These are phyloP conservation scores for Eulemur rubriventer DNA, from an alignment of 2,797 vertebrate genomes.

Conservation along the genomic window DNA sequence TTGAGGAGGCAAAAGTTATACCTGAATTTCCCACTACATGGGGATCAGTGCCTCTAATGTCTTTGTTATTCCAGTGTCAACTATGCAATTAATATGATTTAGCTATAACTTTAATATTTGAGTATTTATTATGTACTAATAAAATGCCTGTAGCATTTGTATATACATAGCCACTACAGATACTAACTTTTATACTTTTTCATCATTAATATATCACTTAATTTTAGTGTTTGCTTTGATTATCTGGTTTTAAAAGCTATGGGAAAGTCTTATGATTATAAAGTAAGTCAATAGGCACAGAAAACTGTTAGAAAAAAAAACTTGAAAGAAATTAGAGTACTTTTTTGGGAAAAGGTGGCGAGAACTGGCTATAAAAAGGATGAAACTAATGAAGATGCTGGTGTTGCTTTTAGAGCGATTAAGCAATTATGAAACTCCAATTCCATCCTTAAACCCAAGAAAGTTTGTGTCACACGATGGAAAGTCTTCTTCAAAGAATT, in stretches of 20 bases:
- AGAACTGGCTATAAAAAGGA: not conserved
- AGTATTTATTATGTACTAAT: not conserved
- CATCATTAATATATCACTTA: slow-evolving; percentile 2
- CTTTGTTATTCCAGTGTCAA: too few species aligned
- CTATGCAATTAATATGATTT: not conserved
- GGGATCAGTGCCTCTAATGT: not conserved
- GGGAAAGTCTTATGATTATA: not conserved
- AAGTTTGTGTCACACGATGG: not conserved
- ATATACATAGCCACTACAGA: not conserved
- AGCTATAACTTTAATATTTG: not conserved
- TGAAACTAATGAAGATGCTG: not conserved
- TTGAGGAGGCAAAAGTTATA: not conserved
- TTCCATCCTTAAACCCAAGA: not conserved
- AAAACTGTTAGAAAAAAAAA: not conserved
- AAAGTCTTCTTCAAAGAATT: not conserved
- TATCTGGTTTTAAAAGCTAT: slow-evolving; percentile 14
- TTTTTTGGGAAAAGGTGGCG: not conserved
- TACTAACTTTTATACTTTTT: not conserved
- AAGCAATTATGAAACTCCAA: not conserved
- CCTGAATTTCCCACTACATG: not conserved
- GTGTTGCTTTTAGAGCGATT: not conserved
- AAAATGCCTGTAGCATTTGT: not conserved
- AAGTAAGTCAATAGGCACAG: not conserved
- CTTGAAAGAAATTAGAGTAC: not conserved
- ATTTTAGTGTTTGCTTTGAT: slow-evolving; percentile 20